Evolutionary conservation across 1,140 invertebrate genomes (phyloP), one percentile per base, ranked within the genome.

Genomic region (Drosophila sp.): DNA sequence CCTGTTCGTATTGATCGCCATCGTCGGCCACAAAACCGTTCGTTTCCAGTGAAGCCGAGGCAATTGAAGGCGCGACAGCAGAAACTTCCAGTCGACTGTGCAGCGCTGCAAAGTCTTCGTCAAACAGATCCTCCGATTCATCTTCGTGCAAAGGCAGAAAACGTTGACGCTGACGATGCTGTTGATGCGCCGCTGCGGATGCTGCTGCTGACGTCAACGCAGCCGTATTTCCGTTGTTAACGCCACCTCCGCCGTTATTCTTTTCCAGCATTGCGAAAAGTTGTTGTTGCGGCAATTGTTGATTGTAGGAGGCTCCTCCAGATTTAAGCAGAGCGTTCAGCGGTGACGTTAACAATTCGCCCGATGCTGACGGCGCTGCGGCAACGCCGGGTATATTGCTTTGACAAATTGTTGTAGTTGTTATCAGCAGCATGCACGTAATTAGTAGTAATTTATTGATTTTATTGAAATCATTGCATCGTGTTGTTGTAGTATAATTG

Each of bases 371-470:
- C 38, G 76, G 63, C 83, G 84, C 77, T n/a, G 72, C 72, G 9
- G 21, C 65, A 21, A 36, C 70, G 14, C 43, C 62, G 58, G 65
- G 82, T 63, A 76, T 78, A 54, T 62, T 62, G 58, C 70, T 89
- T 83, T 89, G 83, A 89, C 83, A 89, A 89, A 89, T 89, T 89
- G 83, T 89, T 76, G 80, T 75, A 58, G 89, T 70, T 64, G 80
- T 90, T 90, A 90, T 89, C 89, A 90, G 89, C 61, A 89, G 71
- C 62, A 90, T 81, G 70, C 76, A 79, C 72, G 89, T 90, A 83
- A 90, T 89, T 90, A 90, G 80, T 76, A 80, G 69, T 76, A 90
- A 80, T 90, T 90, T 90, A 90, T 90, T 90, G 89, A 90, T 79
- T 87, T 89, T 90, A 89, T 89, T 90, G 75, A 89, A 89, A 79